Evolutionary conservation across 2,113 vertebrate species (phyloP).

Genomic region (Rhinolophus sinicus): DNA sequence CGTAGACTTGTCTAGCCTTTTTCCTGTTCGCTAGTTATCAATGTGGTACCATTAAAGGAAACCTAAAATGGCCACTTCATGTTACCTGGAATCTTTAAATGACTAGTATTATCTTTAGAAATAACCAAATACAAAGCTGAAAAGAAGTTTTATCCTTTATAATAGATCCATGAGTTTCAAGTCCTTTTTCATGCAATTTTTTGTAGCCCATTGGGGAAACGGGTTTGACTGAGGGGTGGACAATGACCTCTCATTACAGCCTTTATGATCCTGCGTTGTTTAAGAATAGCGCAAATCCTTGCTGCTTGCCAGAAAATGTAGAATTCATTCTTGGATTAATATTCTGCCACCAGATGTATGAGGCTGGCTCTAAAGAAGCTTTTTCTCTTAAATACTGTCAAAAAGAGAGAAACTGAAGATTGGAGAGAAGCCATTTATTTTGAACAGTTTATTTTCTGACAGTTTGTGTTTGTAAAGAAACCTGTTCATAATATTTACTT

Average conservation of each 20-base stretch:
- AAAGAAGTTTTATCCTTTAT: slow-evolving; percentile 39
- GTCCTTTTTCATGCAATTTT: neutral
- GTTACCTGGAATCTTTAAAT: slow-evolving; percentile 27
- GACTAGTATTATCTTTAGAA: slow-evolving; percentile 11
- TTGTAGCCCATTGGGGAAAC: neutral
- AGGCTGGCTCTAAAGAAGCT: slow-evolving; percentile 71
- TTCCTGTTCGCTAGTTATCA: slow-evolving; percentile 22
- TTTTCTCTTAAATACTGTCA: slow-evolving; percentile 76
- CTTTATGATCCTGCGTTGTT: neutral
- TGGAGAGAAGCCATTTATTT: slow-evolving; percentile 82
- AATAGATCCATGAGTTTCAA: neutral
- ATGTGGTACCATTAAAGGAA: neutral
- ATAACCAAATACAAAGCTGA: neutral
- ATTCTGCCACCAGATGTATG: slow-evolving; percentile 80
- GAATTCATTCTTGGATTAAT: slow-evolving; percentile 76
- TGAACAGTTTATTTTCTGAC: slow-evolving; percentile 68
- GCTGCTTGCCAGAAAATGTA: slow-evolving; percentile 47
- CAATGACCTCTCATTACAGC: neutral
- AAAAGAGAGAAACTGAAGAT: slow-evolving; percentile 63
- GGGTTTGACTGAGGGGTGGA: neutral
- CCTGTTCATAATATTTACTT: slow-evolving; percentile 69
- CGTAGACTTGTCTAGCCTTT: slow-evolving; percentile 12
- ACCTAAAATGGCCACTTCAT: neutral
- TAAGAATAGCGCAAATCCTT: slow-evolving; percentile 16
- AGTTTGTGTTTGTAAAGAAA: slow-evolving; percentile 79